Conservation (phyloP, 2,797 vertebrate genomes). For the Peromyscus eremicus region DNA sequence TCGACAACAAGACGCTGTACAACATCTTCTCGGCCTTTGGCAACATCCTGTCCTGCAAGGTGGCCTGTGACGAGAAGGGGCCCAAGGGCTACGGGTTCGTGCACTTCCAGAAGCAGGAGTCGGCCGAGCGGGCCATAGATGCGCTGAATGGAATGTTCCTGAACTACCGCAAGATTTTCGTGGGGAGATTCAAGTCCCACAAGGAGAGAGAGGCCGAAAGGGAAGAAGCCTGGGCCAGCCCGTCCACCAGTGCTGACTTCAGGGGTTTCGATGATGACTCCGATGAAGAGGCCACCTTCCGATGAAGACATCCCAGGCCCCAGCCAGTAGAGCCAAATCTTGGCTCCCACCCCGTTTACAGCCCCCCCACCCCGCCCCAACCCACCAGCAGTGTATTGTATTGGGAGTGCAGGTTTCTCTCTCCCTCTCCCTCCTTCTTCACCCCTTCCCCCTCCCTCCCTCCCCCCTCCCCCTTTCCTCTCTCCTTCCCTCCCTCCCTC, state of each 20-base stretch:
- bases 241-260: conserved; percentile 76
- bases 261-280: conserved; percentile 76
- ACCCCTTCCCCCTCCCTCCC: fast-evolving
- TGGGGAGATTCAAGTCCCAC: conserved; percentile 82
- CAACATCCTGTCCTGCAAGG: conserved; percentile 83
- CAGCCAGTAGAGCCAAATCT: conserved; percentile 71
- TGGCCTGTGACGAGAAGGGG: conserved; percentile 82
- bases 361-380: not conserved
- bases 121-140: conserved; percentile 79
- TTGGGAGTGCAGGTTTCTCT: conserved; percentile 72
- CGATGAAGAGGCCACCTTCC: conserved; percentile 79
- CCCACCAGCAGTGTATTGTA: conserved; percentile 81
- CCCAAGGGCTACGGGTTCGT: conserved; percentile 83
- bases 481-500: fast-evolving
- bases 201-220: conserved; percentile 79
- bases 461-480: fast-evolving
- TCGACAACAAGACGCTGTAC: conserved; percentile 83
- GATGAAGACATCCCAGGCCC: conserved; percentile 67
- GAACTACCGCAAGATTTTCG: conserved; percentile 84
- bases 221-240: conserved; percentile 78
- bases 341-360: conserved; percentile 80
- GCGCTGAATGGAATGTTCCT: conserved; percentile 83
- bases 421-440: too few species aligned
- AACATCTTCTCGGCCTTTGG: conserved; percentile 82
- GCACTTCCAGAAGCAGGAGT: conserved; percentile 83